A percentile compares a stretch with the other conserved stretches of the same genome.
Evolutionary conservation across 2,797 vertebrate genomes (phyloP).

Genomic region (Synanceia verrucosa): DNA sequence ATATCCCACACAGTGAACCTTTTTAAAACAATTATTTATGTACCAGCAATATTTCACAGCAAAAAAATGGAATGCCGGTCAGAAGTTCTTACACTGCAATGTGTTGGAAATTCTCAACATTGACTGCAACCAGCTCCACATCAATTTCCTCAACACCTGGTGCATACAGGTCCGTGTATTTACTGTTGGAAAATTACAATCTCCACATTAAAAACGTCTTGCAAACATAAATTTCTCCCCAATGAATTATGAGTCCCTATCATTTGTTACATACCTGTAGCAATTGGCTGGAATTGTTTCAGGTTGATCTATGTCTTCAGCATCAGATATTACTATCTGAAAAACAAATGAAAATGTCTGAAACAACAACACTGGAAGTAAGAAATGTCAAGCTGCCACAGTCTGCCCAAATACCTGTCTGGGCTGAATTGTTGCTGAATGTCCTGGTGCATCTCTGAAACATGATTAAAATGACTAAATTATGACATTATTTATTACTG

Average conservation of each 20-base stretch:
- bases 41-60: neutral
- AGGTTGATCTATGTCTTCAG: neutral
- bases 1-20: too few relatives aligned
- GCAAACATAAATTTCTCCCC: neutral
- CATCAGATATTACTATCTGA: slow-evolving; percentile 11
- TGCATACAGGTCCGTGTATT: slow-evolving; percentile 27
- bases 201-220: neutral
- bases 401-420: neutral
- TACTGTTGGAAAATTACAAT: slow-evolving; percentile 17
- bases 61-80: neutral
- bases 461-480: neutral
- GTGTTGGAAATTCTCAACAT: neutral
- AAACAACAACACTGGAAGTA: neutral
- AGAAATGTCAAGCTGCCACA: neutral
- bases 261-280: neutral
- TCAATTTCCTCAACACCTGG: slow-evolving; percentile 12
- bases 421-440: neutral
- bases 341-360: neutral
- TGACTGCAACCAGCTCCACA: neutral
- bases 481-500: neutral
- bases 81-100: neutral
- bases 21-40: too few relatives aligned
- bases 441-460: neutral
- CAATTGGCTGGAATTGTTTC: neutral
- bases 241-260: neutral